Percentiles rank a stretch among this genome's conserved stretches.
Conservation (phyloP, 92 coral and sea anemone genomes). For the Chrysogorgia sp. region DNA sequence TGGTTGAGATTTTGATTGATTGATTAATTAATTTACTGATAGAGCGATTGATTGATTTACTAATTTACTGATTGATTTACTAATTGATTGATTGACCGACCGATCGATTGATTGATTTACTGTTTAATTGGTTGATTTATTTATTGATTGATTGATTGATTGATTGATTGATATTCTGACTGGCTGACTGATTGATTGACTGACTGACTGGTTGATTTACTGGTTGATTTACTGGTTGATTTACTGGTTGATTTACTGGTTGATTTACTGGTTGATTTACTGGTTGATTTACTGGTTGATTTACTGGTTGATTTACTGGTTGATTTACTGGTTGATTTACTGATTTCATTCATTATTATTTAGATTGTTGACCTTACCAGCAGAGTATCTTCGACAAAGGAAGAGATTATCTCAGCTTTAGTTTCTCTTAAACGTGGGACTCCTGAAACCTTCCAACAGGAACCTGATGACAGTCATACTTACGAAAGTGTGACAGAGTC, state of each 20-base stretch:
- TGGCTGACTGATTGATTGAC: no score
- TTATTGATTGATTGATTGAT: no score
- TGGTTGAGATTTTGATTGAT: not conserved
- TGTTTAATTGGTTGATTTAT: no score
- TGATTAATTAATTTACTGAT: not conserved
- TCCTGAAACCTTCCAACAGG: slow-evolving; percentile 1
- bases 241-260: no score
- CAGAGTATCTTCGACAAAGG: slow-evolving; percentile 12
- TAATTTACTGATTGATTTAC: not conserved
- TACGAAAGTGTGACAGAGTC: slow-evolving; percentile 27
- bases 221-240: no score
- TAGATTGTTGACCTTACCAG: slow-evolving; percentile 31
- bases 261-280: no score
- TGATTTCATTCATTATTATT: not conserved
- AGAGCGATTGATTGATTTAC: not conserved
- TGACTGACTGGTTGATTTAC: no score
- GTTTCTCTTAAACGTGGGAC: not conserved
- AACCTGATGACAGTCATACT: slow-evolving; percentile 14
- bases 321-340: no score
- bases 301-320: no score
- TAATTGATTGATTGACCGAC: not conserved
- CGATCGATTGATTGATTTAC: no score
- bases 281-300: no score
- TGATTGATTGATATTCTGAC: not conserved
- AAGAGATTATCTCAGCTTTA: slow-evolving; percentile 19